A percentile compares a stretch with the other conserved stretches of the same genome.
Evolutionary conservation across 1,140 invertebrate genomes (phyloP).

Genomic region (Listronotus oregonensis): DNA sequence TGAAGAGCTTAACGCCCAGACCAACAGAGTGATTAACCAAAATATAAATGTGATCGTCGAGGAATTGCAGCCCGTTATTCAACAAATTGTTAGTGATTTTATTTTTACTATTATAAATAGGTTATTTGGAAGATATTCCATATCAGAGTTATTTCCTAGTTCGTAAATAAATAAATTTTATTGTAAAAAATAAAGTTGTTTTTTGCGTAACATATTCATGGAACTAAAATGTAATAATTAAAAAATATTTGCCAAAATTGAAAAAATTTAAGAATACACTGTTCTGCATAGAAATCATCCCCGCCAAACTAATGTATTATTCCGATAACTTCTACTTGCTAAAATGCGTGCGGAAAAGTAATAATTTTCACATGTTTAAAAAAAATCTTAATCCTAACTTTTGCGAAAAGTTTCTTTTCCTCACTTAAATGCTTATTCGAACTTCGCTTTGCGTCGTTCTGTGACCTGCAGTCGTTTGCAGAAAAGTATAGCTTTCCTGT

Average conservation of each 20-base stretch:
- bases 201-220: too few relatives aligned
- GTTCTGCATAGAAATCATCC: too few relatives aligned
- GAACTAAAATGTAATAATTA: background rate
- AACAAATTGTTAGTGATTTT: slow-evolving; percentile 38
- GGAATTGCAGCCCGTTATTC: slow-evolving; percentile 40
- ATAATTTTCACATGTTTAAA: too few relatives aligned
- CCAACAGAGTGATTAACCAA: slow-evolving; percentile 44
- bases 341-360: too few relatives aligned
- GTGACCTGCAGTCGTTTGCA: too few relatives aligned
- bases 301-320: too few relatives aligned
- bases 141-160: slow-evolving; percentile 38
- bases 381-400: too few relatives aligned
- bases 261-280: background rate
- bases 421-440: too few relatives aligned
- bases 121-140: slow-evolving; percentile 38
- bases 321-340: too few relatives aligned
- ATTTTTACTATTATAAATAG: slow-evolving; percentile 36
- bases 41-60: slow-evolving; percentile 40
- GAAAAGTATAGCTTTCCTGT: too few relatives aligned
- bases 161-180: background rate
- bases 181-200: background rate
- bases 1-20: slow-evolving; percentile 46
- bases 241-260: background rate
- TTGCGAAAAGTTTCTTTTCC: too few relatives aligned
- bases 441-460: too few relatives aligned